Base-by-base conservation (phyloP, 2,113 vertebrate genomes). In the Ornithorhynchus anatinus region DNA sequence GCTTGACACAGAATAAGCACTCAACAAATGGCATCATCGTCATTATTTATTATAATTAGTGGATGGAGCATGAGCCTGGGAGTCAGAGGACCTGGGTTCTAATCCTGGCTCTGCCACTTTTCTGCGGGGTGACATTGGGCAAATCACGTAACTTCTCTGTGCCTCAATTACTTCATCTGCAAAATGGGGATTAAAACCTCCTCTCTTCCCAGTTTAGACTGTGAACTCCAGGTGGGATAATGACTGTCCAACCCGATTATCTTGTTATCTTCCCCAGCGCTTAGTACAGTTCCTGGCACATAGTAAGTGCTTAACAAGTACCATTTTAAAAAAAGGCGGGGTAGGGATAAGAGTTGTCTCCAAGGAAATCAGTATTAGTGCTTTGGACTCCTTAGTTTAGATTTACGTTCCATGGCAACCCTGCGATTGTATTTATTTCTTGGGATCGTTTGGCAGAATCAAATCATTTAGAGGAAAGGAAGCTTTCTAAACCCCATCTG, bases 361-460 rank as follows among this genome's bases (percentile, higher is more conserved):
- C 39, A 40, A 75, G 72, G 73, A 52, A 72, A 72, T 64, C 35
- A 12, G 60, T 82, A 19, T 27, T 36, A 39, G 3, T 31, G 40
- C 83, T 76, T 62, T 79, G 25, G 37, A 56, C 45, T 44, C 60
- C 20, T 6, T 20, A 43, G 73, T 77, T n/a, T 66, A 88, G 87
- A 77, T 64, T 64, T 75, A 77, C 5, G 57, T 78, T 88, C 75
- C 74, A 81, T 42, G 59, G 89, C 86, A 88, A 90, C 76, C 64
- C 84, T 14, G 71, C 25, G 4, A 63, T 53, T 57, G 72, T 81
- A 82, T 85, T 72, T 57, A 70, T 81, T 66, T 86, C 89, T 84
- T 72, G 69, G 86, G 87, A 81, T 77, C 73, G 80, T 79, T 85
- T 90, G 90, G 88, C 84, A 86, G 86, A 81, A 43, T 70, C 35